A percentile compares a stretch with the other conserved stretches of the same genome.
Conservation (phyloP, 2,797 vertebrate species). For the Myotis findleyi region DNA sequence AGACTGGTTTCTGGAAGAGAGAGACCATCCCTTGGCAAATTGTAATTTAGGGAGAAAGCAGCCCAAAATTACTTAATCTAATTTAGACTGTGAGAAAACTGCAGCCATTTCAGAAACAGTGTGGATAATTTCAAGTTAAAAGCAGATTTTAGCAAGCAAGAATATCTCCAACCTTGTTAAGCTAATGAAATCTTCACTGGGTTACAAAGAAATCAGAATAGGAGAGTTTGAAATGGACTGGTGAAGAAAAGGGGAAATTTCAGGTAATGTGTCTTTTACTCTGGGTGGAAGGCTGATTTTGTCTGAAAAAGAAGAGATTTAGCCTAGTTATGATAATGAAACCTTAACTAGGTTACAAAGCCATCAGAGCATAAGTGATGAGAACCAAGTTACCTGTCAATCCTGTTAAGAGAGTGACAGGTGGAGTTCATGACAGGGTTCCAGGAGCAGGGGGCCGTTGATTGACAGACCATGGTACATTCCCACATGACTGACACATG, state of each 20-base stretch:
- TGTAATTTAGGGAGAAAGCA: constrained; percentile 30
- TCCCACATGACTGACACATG: not conserved
- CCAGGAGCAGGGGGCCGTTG: fast-evolving
- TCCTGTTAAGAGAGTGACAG: not conserved
- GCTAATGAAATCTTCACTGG: constrained; percentile 70
- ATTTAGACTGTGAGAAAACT: constrained; percentile 72
- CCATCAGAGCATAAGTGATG: not conserved
- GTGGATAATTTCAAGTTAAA: constrained; percentile 71
- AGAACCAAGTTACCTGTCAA: not conserved
- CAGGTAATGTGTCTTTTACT: constrained; percentile 10
- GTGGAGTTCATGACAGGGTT: not conserved
- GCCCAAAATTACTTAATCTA: constrained; percentile 78
- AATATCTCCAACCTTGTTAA: constrained; percentile 73
- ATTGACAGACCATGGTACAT: not conserved
- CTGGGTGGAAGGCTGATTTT: constrained; percentile 62
- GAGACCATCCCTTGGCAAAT: constrained; percentile 63
- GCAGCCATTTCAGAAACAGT: constrained; percentile 64
- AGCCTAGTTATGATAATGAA: constrained; percentile 72
- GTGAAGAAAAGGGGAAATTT: constrained; percentile 61
- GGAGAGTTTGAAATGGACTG: constrained; percentile 51
- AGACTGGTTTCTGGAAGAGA: constrained; percentile 46
- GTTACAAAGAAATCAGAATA: constrained; percentile 44
- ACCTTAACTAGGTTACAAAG: constrained; percentile 71
- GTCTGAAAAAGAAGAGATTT: constrained; percentile 56
- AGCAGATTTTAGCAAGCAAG: constrained; percentile 75